Base-by-base conservation (phyloP, 2,113 vertebrate genomes). In the Trematocara nigrifrons region DNA sequence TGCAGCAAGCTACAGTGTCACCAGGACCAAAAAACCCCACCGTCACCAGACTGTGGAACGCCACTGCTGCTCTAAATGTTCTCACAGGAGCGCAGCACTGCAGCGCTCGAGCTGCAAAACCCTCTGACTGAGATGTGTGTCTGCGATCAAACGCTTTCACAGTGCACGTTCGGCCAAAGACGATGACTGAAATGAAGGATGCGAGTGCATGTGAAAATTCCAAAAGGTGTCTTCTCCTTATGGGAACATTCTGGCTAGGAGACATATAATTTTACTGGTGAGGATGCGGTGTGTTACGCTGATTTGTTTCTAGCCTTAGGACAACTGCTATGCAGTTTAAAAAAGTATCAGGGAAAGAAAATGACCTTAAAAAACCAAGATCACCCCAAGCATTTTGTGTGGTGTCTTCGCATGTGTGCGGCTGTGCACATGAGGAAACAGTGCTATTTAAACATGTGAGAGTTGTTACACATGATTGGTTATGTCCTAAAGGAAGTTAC, bases 1-100 rank as follows among this genome's bases (percentile, higher is more conserved):
- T 92, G 93, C 93, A 93, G 92, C 91, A 79, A n/a, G 79, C 80
- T 83, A 85, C 78, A 64, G 71, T 85, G 69, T 85, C 82, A 82
- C 87, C 81, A 47, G 7, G 3, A 85, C 77, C 81, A 71, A 53
- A 85, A 66, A 20, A 51, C 10, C 56, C 82, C 61, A 74, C 11
- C 42, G 77, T 42, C 77, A 8, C 71, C 59, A 38, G 74, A 84
- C 47, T 87, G 85, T 76, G 6, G 2, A 69, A 80, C 45, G 6
- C 38, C 86, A 26, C 56, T 9, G 47, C 80, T 56, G 40, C 51
- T 38, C 20, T 18, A 81, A 56, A 31, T 42, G 22, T n/a, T 80
- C 47, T 78, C 20, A 13, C 49, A 85, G 49, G 51, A 80, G 78
- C 45, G 59, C 88, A 54, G 61, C 83, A 66, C 61, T 87, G 89